A percentile compares a stretch with the other conserved stretches of the same genome.
Evolutionary conservation across 2,113 vertebrate genomes (phyloP).

Genomic region (Ceyx margarethae): DNA sequence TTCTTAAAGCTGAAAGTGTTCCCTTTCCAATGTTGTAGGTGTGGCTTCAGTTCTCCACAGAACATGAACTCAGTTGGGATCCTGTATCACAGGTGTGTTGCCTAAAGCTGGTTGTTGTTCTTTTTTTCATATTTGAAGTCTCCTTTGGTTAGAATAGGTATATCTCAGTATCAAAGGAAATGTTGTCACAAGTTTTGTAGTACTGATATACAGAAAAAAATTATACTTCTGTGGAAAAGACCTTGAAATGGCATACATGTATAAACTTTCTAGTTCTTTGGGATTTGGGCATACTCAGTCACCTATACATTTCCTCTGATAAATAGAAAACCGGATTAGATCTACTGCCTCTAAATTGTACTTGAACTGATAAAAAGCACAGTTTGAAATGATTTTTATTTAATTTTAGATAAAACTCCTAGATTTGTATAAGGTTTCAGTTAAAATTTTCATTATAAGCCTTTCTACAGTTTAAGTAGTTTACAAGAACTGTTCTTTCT

Average conservation of each 20-base stretch:
- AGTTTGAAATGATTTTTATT: not conserved
- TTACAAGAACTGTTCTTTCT: not conserved
- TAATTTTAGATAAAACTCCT: not conserved
- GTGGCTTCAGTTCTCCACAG: not conserved
- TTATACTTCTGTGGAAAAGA: not conserved
- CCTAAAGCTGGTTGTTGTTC: slow-evolving; percentile 1
- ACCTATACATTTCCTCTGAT: not conserved
- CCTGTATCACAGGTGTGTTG: slow-evolving; percentile 51
- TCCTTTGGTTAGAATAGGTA: not conserved
- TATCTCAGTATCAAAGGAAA: not conserved
- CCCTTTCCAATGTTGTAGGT: slow-evolving; percentile 31
- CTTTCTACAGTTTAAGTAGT: not conserved
- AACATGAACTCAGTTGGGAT: not conserved
- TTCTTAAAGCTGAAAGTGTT: not conserved
- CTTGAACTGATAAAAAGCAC: not conserved
- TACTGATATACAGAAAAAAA: not conserved
- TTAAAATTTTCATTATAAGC: no score
- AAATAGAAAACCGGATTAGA: not conserved
- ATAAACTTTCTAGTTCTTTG: not conserved
- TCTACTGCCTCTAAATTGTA: not conserved
- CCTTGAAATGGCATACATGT: not conserved
- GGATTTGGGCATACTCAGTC: not conserved
- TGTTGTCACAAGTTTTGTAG: not conserved
- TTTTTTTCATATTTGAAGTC: not conserved
- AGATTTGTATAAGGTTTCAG: not conserved